phyloP scores from a whole-genome alignment of 2,888 invertebrate genomes.

The Phorcus lineatus region DNA sequence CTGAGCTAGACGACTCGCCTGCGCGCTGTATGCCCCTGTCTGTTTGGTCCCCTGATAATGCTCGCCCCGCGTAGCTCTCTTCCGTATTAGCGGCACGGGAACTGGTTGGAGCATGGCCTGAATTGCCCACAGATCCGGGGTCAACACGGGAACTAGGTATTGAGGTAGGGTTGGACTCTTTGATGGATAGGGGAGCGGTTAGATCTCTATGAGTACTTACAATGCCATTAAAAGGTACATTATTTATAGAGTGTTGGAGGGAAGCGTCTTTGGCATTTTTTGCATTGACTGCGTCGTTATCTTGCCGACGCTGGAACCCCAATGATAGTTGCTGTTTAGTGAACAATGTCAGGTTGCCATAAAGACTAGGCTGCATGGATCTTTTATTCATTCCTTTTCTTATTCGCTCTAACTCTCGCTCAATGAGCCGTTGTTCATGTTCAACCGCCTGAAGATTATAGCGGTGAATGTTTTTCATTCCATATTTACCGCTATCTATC shows the following conservation, averaged over 20 bases:
- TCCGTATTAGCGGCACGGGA: too few species aligned
- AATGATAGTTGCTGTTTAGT: too few species aligned
- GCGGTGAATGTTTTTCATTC: slow-evolving; percentile 22
- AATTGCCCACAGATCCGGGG: too few species aligned
- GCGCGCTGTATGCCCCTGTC: too few species aligned
- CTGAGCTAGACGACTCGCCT: too few species aligned
- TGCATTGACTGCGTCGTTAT: background rate
- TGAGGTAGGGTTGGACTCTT: too few species aligned
- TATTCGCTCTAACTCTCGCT: background rate
- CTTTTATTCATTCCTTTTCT: slow-evolving; percentile 14
- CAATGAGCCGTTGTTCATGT: background rate
- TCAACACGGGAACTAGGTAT: too few species aligned
- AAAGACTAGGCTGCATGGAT: background rate
- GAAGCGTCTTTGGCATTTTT: background rate
- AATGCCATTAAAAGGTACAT: background rate
- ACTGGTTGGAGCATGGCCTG: too few species aligned
- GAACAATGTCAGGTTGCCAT: background rate
- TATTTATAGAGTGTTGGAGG: background rate
- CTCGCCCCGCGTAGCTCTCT: too few species aligned
- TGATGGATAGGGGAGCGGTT: too few species aligned
- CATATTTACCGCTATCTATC: slow-evolving; percentile 38
- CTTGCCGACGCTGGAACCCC: background rate
- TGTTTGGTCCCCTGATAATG: too few species aligned
- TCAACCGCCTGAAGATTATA: background rate
- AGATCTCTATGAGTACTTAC: background rate